Evolutionary conservation across 2,888 invertebrate species (phyloP).

Genomic region (Norana najaformis): DNA sequence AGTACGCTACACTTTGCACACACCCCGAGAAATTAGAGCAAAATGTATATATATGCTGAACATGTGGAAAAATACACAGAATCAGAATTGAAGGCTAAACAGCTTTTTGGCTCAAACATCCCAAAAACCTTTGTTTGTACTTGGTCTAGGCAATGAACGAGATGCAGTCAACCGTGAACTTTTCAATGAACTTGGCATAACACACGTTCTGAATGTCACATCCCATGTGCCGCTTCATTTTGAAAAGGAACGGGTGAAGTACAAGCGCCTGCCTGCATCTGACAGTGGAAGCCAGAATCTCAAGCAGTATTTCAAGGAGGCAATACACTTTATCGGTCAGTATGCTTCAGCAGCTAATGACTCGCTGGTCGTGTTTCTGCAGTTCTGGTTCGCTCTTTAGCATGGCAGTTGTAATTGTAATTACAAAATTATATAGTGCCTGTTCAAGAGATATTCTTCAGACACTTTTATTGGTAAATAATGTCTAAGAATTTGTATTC

Average conservation of each 20-base stretch:
- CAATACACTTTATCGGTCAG: constrained; percentile 80
- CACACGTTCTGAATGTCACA: constrained; percentile 80
- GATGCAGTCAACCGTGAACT: constrained; percentile 76
- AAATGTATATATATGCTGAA: no score
- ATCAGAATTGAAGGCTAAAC: no score
- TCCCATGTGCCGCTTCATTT: constrained; percentile 75
- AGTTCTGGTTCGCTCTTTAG: neutral
- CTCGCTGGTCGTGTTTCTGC: no score
- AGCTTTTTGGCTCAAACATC: no score
- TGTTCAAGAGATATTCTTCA: neutral
- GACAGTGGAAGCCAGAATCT: constrained; percentile 84
- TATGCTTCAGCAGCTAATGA: neutral
- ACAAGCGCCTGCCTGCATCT: constrained; percentile 79
- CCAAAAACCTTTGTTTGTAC: no score
- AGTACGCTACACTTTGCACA: no score
- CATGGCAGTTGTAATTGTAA: neutral
- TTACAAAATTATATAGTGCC: neutral
- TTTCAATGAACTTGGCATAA: constrained; percentile 71
- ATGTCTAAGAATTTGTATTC: neutral
- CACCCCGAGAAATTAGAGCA: no score
- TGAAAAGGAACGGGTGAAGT: constrained; percentile 68
- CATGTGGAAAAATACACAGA: no score
- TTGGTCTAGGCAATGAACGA: constrained; percentile 71
- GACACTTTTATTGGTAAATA: neutral
- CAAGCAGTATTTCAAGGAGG: constrained; percentile 84